phyloP scores from a whole-genome alignment of 2,888 invertebrate species.

The Cephus pygmeus region DNA sequence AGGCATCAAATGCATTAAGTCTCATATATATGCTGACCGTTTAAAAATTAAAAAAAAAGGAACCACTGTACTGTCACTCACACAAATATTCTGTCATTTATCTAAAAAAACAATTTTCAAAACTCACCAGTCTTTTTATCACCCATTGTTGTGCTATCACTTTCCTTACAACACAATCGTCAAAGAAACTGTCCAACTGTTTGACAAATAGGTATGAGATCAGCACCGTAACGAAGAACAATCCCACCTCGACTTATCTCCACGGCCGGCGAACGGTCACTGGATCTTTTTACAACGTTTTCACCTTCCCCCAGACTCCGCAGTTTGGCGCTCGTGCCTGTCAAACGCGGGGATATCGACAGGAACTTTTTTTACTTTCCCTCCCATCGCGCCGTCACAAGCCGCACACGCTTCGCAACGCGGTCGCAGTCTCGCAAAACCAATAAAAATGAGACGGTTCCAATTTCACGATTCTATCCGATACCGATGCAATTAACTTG shows the following conservation, averaged over 20 bases:
- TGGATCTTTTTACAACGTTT: constrained; percentile 17
- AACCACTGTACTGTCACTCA: constrained; percentile 7
- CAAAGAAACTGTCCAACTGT: constrained; percentile 2
- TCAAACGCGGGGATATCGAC: constrained; percentile 25
- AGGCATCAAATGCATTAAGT: neutral
- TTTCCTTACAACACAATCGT: neutral
- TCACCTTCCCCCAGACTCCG: constrained; percentile 8
- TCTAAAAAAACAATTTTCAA: neutral
- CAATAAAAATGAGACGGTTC: neutral
- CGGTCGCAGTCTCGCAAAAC: neutral
- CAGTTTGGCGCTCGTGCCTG: constrained; percentile 18
- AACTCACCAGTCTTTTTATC: constrained; percentile 29
- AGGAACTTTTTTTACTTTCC: constrained; percentile 12
- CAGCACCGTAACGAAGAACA: neutral
- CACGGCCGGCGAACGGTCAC: constrained; percentile 28
- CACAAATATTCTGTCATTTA: constrained; percentile 1
- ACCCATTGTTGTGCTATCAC: constrained; percentile 24
- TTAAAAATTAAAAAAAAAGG: constrained; percentile 12
- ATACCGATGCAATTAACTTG: constrained; percentile 7
- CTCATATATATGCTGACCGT: neutral
- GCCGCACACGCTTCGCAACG: neutral
- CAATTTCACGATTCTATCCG: neutral
- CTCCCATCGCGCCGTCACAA: neutral
- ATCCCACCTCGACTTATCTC: constrained; percentile 5
- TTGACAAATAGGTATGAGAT: neutral